These are phyloP conservation scores for Acanthochromis polyacanthus DNA, from an alignment of 2,113 vertebrate species.

Conservation along the genomic window DNA sequence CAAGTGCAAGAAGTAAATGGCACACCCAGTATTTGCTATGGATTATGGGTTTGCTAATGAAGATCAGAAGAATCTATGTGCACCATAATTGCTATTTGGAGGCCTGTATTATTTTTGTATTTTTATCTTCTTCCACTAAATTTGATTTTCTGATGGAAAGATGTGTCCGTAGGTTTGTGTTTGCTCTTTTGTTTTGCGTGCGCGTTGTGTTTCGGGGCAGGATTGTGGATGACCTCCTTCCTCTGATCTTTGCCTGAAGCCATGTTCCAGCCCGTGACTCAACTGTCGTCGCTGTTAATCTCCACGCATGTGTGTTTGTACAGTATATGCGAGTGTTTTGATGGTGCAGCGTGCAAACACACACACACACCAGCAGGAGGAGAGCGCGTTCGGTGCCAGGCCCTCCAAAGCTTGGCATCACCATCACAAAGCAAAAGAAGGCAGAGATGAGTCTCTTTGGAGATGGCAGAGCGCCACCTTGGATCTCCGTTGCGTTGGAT, in stretches of 20 bases:
- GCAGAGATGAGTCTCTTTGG: slow-evolving; percentile 53
- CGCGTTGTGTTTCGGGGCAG: slow-evolving; percentile 8
- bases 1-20: too few relatives aligned
- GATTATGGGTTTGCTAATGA: too few relatives aligned
- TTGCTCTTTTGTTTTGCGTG: slow-evolving; percentile 18
- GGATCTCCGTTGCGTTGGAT: slow-evolving; percentile 52
- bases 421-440: slow-evolving; percentile 42
- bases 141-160: too few relatives aligned
- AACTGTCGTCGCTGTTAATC: slow-evolving; percentile 58
- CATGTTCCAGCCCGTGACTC: slow-evolving; percentile 57
- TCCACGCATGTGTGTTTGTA: slow-evolving; percentile 46
- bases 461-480: slow-evolving; percentile 64
- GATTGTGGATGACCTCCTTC: slow-evolving; percentile 60
- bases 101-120: too few relatives aligned
- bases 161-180: neutral
- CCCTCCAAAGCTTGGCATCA: slow-evolving; percentile 64
- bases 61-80: too few relatives aligned
- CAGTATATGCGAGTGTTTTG: slow-evolving; percentile 52
- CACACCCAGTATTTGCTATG: too few relatives aligned
- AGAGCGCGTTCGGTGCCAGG: slow-evolving; percentile 48
- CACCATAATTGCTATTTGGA: too few relatives aligned
- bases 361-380: slow-evolving; percentile 45
- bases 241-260: slow-evolving; percentile 60
- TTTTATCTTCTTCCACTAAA: too few relatives aligned
- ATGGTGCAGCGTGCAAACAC: slow-evolving; percentile 9